phyloP scores from a whole-genome alignment of 2,888 invertebrate species.

The Andrena bicolor region DNA sequence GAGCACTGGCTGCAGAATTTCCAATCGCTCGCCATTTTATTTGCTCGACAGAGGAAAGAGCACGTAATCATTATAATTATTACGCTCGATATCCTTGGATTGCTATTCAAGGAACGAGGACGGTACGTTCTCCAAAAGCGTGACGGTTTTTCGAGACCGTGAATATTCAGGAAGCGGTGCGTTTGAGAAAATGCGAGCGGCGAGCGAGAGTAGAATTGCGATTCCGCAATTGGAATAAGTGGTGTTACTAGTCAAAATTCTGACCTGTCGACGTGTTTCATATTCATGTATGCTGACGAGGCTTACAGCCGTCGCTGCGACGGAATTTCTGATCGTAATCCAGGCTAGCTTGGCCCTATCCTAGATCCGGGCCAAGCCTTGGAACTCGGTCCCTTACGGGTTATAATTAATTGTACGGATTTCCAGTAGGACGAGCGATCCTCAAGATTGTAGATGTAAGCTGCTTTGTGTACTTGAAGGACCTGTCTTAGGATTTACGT shows the following conservation, averaged over 20 bases:
- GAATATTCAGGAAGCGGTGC: slow-evolving; percentile 37
- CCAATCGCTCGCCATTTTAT: neutral
- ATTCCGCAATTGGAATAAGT: slow-evolving; percentile 6
- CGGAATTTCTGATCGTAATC: slow-evolving; percentile 41
- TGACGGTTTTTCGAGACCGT: neutral
- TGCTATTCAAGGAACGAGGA: neutral
- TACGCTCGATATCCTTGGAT: neutral
- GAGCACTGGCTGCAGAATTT: too few relatives aligned
- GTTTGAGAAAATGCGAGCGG: slow-evolving; percentile 7
- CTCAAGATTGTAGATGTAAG: neutral
- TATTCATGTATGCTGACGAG: slow-evolving; percentile 26
- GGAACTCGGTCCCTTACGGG: slow-evolving; percentile 9
- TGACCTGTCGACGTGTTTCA: slow-evolving; percentile 17
- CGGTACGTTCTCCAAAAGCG: neutral
- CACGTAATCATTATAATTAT: neutral
- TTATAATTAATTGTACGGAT: slow-evolving; percentile 48
- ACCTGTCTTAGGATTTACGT: neutral
- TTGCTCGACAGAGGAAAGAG: neutral
- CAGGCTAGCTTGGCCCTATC: slow-evolving; percentile 22
- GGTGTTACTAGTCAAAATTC: slow-evolving; percentile 21
- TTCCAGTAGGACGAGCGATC: neutral
- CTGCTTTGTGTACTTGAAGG: neutral
- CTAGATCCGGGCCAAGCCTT: neutral
- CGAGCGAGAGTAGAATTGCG: neutral
- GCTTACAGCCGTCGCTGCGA: neutral